Evolutionary conservation across 2,888 invertebrate genomes (phyloP), one percentile per base, ranked within the genome.

Genomic region (Aphrophora alni): DNA sequence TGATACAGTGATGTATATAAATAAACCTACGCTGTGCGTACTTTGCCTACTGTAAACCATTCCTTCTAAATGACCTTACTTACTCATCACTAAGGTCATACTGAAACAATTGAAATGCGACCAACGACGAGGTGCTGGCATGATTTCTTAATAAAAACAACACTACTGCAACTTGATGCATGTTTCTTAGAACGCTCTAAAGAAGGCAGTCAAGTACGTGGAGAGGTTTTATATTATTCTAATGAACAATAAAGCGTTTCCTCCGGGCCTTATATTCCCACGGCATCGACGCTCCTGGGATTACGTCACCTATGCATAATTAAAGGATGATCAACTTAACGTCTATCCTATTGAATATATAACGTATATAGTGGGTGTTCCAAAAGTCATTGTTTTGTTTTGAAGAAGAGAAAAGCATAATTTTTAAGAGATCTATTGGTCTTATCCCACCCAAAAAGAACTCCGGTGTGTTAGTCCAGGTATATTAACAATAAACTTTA

Each of bases 81-180:
- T 59, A 59, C 59, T 59, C 59, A 59, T 59, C 59, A 21, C 59
- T 59, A 59, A 59, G 59, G 59, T 59, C 59, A 59, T 59, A 59
- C 33, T 2, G 59, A 59, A 59, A 59, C 59, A 59, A 59, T 59
- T 59, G 59, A 59, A 59, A 59, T 59, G 59, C 59, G 59, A 21
- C 59, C 59, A 5, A 59, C 59, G 59, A 59, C 59, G 4, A n/a
- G 3, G 21, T 7, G 21, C 59, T 59, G 59, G 59, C 59, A 59
- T 59, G 21, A n/a, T n/a, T n/a, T n/a, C n/a, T n/a, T n/a, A n/a
- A n/a, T n/a, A n/a, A n/a, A n/a, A n/a, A n/a, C n/a, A n/a, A n/a
- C n/a, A n/a, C n/a, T n/a, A n/a, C n/a, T n/a, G n/a, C n/a, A n/a
- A 8, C 5, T 33, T 33, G 33, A 33, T 59, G 21, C 21, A 21